Conservation (phyloP, 2,888 invertebrate species). For the Dastarcus helophoroides region DNA sequence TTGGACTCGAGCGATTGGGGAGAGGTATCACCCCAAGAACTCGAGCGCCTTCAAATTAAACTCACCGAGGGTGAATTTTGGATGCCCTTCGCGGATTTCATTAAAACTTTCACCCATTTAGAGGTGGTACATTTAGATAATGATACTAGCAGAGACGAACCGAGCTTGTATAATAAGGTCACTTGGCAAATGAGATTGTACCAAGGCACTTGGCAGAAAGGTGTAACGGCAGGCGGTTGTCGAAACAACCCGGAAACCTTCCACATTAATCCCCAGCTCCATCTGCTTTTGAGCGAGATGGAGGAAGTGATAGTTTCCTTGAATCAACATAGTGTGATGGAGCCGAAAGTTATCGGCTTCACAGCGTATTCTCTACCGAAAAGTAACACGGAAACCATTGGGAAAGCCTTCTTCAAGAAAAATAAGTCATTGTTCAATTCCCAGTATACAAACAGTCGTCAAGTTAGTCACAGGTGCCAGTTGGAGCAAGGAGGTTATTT, state of each 20-base stretch:
- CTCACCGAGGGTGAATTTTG: conserved; percentile 38
- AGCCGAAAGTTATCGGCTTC: conserved; percentile 87
- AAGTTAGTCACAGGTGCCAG: conserved; percentile 70
- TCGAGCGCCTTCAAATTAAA: conserved; percentile 55
- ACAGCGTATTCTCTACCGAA: conserved; percentile 69
- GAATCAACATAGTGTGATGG: conserved; percentile 83
- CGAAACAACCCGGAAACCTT: conserved; percentile 84
- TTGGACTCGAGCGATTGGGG: conserved; percentile 64
- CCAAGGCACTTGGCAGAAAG: conserved; percentile 66
- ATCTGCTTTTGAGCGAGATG: conserved; percentile 65
- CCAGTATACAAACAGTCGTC: conserved; percentile 83
- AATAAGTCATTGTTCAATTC: conserved; percentile 81
- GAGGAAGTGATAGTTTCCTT: conserved; percentile 76
- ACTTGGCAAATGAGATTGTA: conserved; percentile 83
- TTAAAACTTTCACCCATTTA: conserved; percentile 67
- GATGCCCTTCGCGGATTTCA: conserved; percentile 76
- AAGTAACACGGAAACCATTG: conserved; percentile 61
- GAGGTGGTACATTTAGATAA: conserved; percentile 79
- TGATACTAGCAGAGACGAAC: conserved; percentile 77
- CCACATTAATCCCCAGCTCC: conserved; percentile 85
- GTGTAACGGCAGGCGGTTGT: conserved; percentile 84
- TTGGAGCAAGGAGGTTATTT: conserved; percentile 74
- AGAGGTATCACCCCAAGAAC: conserved; percentile 59
- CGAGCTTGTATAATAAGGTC: conserved; percentile 61
- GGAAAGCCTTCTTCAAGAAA: conserved; percentile 69